phyloP scores from a whole-genome alignment of 2,797 vertebrate genomes.

The Sciurus vulgaris region DNA sequence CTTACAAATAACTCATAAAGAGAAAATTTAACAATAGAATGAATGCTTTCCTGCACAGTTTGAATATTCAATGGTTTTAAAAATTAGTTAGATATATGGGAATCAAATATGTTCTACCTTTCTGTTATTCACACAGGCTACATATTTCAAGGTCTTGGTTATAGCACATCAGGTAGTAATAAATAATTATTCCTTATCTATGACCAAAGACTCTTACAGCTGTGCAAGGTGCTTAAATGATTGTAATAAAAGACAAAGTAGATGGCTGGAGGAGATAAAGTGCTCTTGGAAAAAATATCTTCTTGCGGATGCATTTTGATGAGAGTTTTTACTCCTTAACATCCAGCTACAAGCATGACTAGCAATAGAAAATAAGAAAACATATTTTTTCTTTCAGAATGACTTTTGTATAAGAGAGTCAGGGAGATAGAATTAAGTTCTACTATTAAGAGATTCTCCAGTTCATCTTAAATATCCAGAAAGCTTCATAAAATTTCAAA shows the following conservation, averaged over 20 bases:
- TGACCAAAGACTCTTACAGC: neutral
- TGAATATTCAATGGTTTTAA: neutral
- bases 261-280: neutral
- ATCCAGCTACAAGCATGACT: neutral
- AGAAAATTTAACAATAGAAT: neutral
- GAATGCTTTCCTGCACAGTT: neutral
- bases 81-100: neutral
- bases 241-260: neutral
- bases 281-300: neutral
- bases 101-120: neutral
- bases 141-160: neutral
- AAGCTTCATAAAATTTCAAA: neutral
- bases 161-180: neutral
- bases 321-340: neutral
- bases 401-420: neutral
- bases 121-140: neutral
- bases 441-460: neutral
- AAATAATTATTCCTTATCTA: slow-evolving; percentile 14
- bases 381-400: neutral
- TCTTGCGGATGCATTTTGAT: neutral
- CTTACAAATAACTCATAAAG: neutral
- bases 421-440: neutral
- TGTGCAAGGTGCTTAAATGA: neutral
- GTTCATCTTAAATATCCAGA: neutral
- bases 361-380: neutral